Evolutionary conservation across 2,113 vertebrate genomes (phyloP).

Genomic region (Carassius auratus): DNA sequence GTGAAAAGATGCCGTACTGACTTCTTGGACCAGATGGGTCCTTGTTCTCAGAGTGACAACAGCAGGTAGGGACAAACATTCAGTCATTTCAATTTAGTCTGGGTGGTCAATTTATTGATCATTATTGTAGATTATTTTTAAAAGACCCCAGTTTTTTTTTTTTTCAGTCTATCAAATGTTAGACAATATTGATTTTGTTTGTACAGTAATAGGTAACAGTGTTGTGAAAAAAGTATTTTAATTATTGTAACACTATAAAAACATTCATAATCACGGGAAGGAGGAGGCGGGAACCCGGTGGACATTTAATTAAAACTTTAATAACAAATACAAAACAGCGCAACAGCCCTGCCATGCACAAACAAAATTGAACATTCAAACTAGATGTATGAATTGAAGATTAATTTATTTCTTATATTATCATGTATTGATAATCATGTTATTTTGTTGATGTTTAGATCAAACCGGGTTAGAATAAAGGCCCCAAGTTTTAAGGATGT

Average conservation of each 20-base stretch:
- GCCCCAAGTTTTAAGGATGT: constrained; percentile 76
- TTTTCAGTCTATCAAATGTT: not conserved
- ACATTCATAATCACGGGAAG: too few species aligned
- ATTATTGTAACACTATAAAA: too few species aligned
- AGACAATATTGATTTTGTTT: not conserved
- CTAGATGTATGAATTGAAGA: not conserved
- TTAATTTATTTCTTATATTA: not conserved
- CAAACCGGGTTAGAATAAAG: constrained; percentile 79
- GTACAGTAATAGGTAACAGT: not conserved
- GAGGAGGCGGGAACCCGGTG: too few species aligned
- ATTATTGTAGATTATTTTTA: not conserved
- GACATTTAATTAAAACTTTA: too few species aligned
- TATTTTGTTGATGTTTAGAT: constrained; percentile 62
- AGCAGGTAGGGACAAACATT: constrained; percentile 54
- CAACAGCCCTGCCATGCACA: too few species aligned
- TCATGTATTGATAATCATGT: not conserved
- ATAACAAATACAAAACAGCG: not conserved
- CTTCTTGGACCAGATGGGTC: constrained; percentile 50
- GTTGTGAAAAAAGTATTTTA: not conserved
- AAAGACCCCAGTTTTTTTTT: not conserved
- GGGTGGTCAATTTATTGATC: not conserved
- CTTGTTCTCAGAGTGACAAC: constrained; percentile 57
- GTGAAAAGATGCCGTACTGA: constrained; percentile 77
- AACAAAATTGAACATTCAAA: not conserved
- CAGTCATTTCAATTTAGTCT: not conserved